A percentile compares a stretch with the other conserved stretches of the same genome.
These are phyloP conservation scores for Archocentrus centrarchus DNA, from an alignment of 2,113 vertebrate genomes.

Conservation along the genomic window DNA sequence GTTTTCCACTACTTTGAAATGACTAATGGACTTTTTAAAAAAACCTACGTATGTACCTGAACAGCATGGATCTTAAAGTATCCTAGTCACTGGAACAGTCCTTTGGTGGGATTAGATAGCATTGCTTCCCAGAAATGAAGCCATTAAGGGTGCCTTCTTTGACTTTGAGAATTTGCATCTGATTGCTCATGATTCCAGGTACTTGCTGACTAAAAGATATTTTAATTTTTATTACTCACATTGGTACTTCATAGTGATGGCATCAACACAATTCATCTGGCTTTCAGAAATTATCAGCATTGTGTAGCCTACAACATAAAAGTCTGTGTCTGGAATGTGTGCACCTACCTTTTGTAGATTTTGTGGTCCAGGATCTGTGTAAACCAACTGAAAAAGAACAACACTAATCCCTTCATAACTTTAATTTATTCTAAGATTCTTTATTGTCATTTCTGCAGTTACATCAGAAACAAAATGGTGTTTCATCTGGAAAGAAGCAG, in stretches of 20 bases:
- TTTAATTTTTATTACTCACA: background rate
- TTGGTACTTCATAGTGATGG: background rate
- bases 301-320: too few relatives aligned
- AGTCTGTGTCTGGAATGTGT: background rate
- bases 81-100: background rate
- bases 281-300: too few relatives aligned
- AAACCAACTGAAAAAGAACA: background rate
- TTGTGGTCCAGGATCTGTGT: background rate
- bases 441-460: too few relatives aligned
- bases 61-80: background rate
- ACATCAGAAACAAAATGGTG: too few relatives aligned
- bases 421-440: background rate
- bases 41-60: background rate
- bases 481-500: too few relatives aligned
- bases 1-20: background rate
- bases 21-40: background rate
- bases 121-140: background rate
- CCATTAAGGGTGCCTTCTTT: background rate
- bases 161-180: background rate
- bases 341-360: background rate
- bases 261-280: background rate
- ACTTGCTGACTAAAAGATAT: background rate
- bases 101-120: background rate
- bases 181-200: background rate
- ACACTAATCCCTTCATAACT: background rate